phyloP scores from a whole-genome alignment of 2,888 invertebrate genomes.

The Microctonus brassicae region DNA sequence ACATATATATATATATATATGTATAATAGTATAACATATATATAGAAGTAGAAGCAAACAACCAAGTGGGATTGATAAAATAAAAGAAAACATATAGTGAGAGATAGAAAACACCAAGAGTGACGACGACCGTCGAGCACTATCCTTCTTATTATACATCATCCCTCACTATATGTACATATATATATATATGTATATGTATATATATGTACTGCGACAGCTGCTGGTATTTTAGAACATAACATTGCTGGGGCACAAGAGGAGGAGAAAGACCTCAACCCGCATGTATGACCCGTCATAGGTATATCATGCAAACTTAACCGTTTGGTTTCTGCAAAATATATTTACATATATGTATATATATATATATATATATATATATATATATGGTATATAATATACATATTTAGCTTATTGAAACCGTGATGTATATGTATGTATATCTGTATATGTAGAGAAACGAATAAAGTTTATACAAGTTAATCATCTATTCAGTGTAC shows the following conservation, averaged over 20 bases:
- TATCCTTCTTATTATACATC: not conserved
- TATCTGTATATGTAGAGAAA: too few species aligned
- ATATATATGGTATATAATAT: too few species aligned
- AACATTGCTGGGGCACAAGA: not conserved
- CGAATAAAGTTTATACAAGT: constrained; percentile 48
- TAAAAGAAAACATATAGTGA: not conserved
- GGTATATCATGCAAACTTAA: constrained; percentile 20
- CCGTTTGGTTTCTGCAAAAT: constrained; percentile 42
- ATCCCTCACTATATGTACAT: not conserved
- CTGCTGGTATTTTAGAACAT: not conserved
- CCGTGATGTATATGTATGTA: constrained; percentile 47
- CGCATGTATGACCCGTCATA: constrained; percentile 1
- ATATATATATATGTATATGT: not conserved
- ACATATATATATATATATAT: not conserved
- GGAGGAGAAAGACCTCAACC: not conserved
- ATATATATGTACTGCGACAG: not conserved
- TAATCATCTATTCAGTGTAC: constrained; percentile 45
- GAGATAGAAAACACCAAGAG: not conserved
- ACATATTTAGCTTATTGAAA: constrained; percentile 7
- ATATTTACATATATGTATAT: constrained; percentile 34
- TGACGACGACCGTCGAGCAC: not conserved
- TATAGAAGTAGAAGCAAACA: not conserved
- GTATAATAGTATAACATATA: not conserved
- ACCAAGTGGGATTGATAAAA: not conserved
- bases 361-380: too few species aligned